These are phyloP conservation scores for Nyctibius bracteatus DNA, from an alignment of 2,113 vertebrate genomes.

Conservation along the genomic window DNA sequence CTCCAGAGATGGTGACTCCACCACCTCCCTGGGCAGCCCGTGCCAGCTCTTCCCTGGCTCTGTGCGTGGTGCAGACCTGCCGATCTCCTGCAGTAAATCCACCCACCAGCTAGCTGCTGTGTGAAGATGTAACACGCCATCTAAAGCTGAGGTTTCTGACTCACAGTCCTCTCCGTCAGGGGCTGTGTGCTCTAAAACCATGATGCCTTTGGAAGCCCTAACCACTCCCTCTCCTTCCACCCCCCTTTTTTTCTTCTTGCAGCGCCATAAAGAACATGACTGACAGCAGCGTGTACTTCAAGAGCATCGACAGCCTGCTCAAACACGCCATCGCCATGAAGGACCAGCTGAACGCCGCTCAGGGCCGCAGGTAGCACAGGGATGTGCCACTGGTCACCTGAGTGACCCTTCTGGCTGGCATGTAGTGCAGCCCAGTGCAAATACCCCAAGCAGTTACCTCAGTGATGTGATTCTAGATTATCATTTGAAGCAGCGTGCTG, in stretches of 20 bases:
- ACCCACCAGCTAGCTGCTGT: not conserved
- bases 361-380: constrained; percentile 83
- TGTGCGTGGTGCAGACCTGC: not conserved
- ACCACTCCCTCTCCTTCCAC: not conserved
- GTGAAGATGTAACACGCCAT: not conserved
- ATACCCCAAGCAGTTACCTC: not conserved
- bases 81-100: not conserved
- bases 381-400: not conserved
- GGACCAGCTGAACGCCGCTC: constrained; percentile 81
- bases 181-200: not conserved
- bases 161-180: not conserved
- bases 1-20: too few relatives aligned
- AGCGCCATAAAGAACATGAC: constrained; percentile 94
- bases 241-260: not conserved
- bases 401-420: not conserved
- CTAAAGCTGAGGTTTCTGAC: not conserved
- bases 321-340: constrained; percentile 82
- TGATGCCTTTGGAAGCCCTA: fast-evolving
- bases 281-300: constrained; percentile 91
- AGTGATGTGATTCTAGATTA: fast-evolving
- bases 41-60: not conserved
- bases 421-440: not conserved
- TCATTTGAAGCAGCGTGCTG: not conserved
- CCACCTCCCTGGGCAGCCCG: too few relatives aligned
- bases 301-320: constrained; percentile 88